Percentiles rank a stretch among this genome's conserved stretches.
phyloP scores from a whole-genome alignment of 30 jellyfish, hydroid and myxozoan genomes.

The Catostylus mosaicus region DNA sequence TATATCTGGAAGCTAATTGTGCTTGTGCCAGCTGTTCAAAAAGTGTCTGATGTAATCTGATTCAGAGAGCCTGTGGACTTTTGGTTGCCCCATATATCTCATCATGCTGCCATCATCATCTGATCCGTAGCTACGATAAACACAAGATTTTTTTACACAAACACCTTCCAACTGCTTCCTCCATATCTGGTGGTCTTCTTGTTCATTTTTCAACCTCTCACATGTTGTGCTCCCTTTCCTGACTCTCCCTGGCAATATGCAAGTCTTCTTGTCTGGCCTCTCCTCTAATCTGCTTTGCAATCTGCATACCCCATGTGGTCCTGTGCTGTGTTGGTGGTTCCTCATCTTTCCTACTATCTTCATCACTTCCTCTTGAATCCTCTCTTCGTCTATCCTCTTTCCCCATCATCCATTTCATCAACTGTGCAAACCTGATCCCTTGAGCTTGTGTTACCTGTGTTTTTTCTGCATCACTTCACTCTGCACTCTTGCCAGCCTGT shows the following conservation, averaged over 20 bases:
- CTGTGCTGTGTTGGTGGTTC: background rate
- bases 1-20: background rate
- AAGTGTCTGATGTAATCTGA: slow-evolving; percentile 6
- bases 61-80: slow-evolving; percentile 9
- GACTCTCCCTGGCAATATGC: slow-evolving; percentile 17
- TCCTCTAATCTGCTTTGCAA: background rate
- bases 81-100: slow-evolving; percentile 21
- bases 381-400: too few relatives aligned
- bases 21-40: slow-evolving; percentile 22
- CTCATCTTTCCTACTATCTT: background rate
- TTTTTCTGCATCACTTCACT: too few relatives aligned
- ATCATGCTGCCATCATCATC: slow-evolving; percentile 21
- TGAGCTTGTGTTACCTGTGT: too few relatives aligned
- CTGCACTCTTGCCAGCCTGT: too few relatives aligned
- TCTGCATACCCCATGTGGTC: background rate
- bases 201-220: slow-evolving; percentile 1
- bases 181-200: slow-evolving; percentile 20
- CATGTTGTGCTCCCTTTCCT: background rate
- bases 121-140: background rate
- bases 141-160: background rate
- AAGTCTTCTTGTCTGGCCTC: slow-evolving; percentile 26
- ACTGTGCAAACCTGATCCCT: background rate
- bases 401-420: background rate
- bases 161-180: slow-evolving; percentile 6
- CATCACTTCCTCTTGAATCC: background rate